Evolutionary conservation across 2,888 invertebrate genomes (phyloP).

Genomic region (Pemphredon lugubris): DNA sequence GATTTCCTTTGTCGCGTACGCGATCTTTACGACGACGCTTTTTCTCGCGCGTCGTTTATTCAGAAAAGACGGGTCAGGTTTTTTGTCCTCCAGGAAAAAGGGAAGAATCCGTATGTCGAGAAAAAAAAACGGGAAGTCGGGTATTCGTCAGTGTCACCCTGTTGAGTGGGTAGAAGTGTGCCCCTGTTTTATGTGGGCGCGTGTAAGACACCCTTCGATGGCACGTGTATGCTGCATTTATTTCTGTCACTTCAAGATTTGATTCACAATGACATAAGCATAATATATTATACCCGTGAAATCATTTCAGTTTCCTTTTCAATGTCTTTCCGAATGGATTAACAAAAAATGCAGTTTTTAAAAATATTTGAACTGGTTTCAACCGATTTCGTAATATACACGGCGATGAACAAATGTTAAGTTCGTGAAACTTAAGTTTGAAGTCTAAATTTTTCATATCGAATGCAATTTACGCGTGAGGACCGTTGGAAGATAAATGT

Average conservation of each 20-base stretch:
- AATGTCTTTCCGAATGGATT: too few relatives aligned
- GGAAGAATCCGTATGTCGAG: slow-evolving; percentile 37
- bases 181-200: slow-evolving; percentile 34
- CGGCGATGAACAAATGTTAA: not conserved
- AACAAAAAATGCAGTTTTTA: too few relatives aligned
- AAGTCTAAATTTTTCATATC: not conserved
- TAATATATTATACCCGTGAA: not conserved
- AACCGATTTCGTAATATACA: too few relatives aligned
- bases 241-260: slow-evolving; percentile 32
- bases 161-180: slow-evolving; percentile 44
- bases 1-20: slow-evolving; percentile 5
- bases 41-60: slow-evolving; percentile 35
- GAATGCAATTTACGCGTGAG: not conserved
- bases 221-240: slow-evolving; percentile 25
- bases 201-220: slow-evolving; percentile 34
- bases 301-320: too few relatives aligned
- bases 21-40: slow-evolving; percentile 9
- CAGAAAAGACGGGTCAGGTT: slow-evolving; percentile 27
- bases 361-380: too few relatives aligned
- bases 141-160: slow-evolving; percentile 54
- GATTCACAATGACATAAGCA: slow-evolving; percentile 14
- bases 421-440: not conserved
- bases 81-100: slow-evolving; percentile 30
- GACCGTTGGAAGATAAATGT: slow-evolving; percentile 37
- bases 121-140: slow-evolving; percentile 60